Evolutionary conservation across 2,888 invertebrate species (phyloP).

Genomic region (Sminthurides aquaticus): DNA sequence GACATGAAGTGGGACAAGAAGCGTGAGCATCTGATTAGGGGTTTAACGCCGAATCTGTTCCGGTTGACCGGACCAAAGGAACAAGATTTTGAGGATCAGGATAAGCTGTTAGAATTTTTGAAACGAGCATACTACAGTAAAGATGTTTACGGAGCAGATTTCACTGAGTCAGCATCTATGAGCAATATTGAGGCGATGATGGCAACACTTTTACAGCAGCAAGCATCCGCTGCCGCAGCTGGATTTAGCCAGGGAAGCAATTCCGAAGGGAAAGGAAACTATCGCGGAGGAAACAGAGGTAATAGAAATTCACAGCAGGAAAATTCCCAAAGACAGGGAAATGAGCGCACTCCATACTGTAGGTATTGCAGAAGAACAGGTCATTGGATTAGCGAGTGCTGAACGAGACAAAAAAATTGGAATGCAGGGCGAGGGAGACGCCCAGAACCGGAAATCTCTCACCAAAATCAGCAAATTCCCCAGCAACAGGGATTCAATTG

Average conservation of each 20-base stretch:
- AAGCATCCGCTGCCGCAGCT: not conserved
- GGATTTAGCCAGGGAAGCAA: not conserved
- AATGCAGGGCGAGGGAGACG: not conserved
- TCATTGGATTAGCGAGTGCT: not conserved
- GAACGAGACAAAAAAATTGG: not conserved
- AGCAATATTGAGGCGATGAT: not conserved
- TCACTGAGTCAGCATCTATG: not conserved
- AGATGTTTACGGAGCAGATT: not conserved
- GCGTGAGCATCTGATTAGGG: not conserved
- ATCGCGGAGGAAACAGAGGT: not conserved
- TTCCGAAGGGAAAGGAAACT: not conserved
- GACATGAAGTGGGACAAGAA: not conserved
- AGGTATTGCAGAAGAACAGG: not conserved
- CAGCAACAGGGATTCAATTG: too few relatives aligned
- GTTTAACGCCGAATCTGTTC: not conserved
- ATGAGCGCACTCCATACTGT: too few relatives aligned
- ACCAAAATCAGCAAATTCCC: too few relatives aligned
- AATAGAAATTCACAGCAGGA: too few relatives aligned
- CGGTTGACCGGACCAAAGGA: not conserved
- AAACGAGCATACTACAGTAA: not conserved
- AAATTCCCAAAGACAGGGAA: too few relatives aligned
- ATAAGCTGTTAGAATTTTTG: not conserved
- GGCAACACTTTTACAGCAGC: not conserved
- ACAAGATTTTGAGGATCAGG: not conserved
- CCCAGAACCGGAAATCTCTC: not conserved